A percentile compares a stretch with the other conserved stretches of the same genome.
Evolutionary conservation across 2,888 invertebrate species (phyloP).

Genomic region (Campoletis raptor): DNA sequence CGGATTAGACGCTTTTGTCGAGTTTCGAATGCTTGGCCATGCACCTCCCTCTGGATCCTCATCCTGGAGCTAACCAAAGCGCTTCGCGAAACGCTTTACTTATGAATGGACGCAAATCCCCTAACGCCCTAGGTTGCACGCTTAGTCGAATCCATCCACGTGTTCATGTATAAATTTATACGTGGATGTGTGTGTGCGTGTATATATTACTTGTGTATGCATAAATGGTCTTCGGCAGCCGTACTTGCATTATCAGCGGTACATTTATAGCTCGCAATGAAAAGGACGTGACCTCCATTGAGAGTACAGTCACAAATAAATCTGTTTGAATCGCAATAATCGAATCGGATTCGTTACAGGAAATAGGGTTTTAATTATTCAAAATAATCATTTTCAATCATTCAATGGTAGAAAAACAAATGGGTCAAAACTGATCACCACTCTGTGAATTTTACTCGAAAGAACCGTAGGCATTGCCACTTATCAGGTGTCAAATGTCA

Average conservation of each 20-base stretch:
- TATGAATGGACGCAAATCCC: constrained; percentile 74
- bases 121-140: constrained; percentile 36
- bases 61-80: constrained; percentile 43
- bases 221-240: constrained; percentile 18
- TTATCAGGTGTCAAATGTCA: not conserved
- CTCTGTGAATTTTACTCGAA: not conserved
- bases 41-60: constrained; percentile 9
- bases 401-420: not conserved
- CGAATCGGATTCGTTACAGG: not conserved
- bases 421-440: not conserved
- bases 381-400: not conserved
- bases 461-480: not conserved
- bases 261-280: not conserved
- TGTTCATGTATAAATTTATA: constrained; percentile 32
- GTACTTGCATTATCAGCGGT: constrained; percentile 15
- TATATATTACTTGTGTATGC: constrained; percentile 18
- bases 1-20: constrained; percentile 78
- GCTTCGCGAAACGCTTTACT: constrained; percentile 69
- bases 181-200: not conserved
- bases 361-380: not conserved
- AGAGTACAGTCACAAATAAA: not conserved
- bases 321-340: not conserved
- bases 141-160: constrained; percentile 44
- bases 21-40: constrained; percentile 53
- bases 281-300: constrained; percentile 13